Evolutionary conservation across 2,888 invertebrate genomes (phyloP).

Genomic region (Clivina fossor): DNA sequence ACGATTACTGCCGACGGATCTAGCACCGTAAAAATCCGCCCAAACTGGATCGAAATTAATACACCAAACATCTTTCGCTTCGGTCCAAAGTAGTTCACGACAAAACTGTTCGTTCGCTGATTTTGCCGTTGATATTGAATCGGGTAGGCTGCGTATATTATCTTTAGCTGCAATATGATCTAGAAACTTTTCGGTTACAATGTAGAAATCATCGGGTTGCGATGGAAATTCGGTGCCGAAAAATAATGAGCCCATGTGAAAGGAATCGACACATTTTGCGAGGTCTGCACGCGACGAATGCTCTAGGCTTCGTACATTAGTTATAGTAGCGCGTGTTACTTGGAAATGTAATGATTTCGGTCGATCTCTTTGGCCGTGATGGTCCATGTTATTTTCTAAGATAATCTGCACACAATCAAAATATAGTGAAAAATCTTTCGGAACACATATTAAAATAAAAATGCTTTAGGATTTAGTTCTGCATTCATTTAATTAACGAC

Average conservation of each 20-base stretch:
- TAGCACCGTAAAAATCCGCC: conserved; percentile 87
- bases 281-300: conserved; percentile 76
- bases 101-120: conserved; percentile 47
- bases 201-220: conserved; percentile 67
- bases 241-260: conserved; percentile 74
- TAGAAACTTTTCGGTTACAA: conserved; percentile 80
- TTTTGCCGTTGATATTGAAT: conserved; percentile 29
- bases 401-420: conserved; percentile 62
- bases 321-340: conserved; percentile 73
- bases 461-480: no score
- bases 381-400: conserved; percentile 74
- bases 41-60: conserved; percentile 86
- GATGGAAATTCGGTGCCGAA: conserved; percentile 80
- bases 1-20: conserved; percentile 71
- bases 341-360: conserved; percentile 86
- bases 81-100: conserved; percentile 68
- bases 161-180: conserved; percentile 62
- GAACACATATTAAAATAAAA: no score
- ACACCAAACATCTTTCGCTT: conserved; percentile 87
- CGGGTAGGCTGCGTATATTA: conserved; percentile 52
- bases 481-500: no score
- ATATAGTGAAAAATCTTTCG: no score
- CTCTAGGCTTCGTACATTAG: conserved; percentile 67
- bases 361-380: conserved; percentile 80
- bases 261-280: conserved; percentile 74